phyloP scores from a whole-genome alignment of 2,888 invertebrate species.

The Cantharis lateralis region DNA sequence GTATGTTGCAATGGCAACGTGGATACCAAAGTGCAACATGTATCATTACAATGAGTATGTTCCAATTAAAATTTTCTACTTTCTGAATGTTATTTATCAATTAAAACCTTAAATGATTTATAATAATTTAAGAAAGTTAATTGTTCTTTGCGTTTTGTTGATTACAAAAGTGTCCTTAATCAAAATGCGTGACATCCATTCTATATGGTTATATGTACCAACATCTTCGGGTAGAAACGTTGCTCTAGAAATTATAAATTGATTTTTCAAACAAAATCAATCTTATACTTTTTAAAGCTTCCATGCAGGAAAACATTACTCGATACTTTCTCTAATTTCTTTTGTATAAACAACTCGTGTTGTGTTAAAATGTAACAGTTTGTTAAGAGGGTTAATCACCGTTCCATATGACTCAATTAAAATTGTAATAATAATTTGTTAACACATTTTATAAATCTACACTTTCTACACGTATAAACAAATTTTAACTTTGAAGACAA shows the following conservation, averaged over 20 bases:
- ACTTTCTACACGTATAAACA: neutral
- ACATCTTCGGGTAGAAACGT: neutral
- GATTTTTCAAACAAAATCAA: neutral
- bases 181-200: neutral
- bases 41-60: conserved; percentile 39
- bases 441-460: neutral
- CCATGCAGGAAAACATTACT: neutral
- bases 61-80: neutral
- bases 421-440: neutral
- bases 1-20: conserved; percentile 73
- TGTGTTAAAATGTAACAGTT: conserved; percentile 1
- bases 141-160: neutral
- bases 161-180: neutral
- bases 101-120: neutral
- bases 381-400: neutral
- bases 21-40: conserved; percentile 73
- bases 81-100: neutral
- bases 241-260: neutral
- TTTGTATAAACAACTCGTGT: neutral
- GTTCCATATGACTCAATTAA: neutral
- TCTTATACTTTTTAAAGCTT: neutral
- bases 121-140: neutral
- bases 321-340: neutral
- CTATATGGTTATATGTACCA: neutral
- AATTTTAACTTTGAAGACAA: neutral